These are phyloP conservation scores for Cochlearius cochlearius DNA, from an alignment of 2,113 vertebrate species.

Conservation along the genomic window DNA sequence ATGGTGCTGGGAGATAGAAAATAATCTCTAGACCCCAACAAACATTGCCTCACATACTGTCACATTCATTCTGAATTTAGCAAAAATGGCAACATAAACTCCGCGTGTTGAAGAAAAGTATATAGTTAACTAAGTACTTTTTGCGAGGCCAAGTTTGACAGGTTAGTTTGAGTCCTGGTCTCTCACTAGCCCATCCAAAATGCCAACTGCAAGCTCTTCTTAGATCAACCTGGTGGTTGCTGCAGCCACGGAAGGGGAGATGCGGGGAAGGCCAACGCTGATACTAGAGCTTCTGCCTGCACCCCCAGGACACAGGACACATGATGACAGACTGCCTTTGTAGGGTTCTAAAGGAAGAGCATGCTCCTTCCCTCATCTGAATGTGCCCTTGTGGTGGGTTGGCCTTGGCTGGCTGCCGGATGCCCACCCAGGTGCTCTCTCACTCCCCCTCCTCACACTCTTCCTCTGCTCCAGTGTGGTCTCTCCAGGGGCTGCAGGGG, in stretches of 20 bases:
- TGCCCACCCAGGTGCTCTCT: neutral
- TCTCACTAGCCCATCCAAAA: neutral
- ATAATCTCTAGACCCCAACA: neutral
- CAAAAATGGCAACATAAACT: neutral
- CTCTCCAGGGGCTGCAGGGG: too few relatives aligned
- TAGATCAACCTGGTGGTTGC: neutral
- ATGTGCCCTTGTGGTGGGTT: neutral
- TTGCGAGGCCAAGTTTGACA: neutral
- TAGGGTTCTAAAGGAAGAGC: neutral
- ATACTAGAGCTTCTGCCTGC: neutral
- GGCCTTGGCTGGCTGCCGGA: neutral
- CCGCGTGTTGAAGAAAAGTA: neutral
- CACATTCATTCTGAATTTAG: neutral
- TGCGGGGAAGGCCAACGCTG: fast-evolving
- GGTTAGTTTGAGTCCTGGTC: neutral
- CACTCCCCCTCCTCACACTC: neutral
- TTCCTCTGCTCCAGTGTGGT: fast-evolving
- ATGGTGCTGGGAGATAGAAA: neutral
- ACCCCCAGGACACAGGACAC: neutral
- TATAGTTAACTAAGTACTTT: neutral
- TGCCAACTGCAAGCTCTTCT: fast-evolving
- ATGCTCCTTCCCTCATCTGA: neutral
- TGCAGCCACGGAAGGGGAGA: neutral
- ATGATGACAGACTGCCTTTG: neutral
- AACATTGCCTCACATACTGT: neutral